phyloP scores from a whole-genome alignment of 2,888 invertebrate genomes.

The Eilema sororculum region DNA sequence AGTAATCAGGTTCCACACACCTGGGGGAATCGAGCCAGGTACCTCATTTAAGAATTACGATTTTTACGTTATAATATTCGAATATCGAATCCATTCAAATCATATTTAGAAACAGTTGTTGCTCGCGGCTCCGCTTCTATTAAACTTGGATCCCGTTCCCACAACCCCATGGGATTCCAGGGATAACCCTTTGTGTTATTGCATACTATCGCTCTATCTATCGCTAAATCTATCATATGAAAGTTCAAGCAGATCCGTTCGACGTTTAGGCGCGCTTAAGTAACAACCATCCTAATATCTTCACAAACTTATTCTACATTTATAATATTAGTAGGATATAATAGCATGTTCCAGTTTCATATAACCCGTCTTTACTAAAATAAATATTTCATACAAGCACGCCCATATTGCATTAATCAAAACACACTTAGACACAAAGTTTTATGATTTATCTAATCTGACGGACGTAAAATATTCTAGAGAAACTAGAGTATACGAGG shows the following conservation, averaged over 20 bases:
- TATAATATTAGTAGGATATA: too few relatives aligned
- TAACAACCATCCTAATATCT: too few relatives aligned
- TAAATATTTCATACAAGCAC: neutral
- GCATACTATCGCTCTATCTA: too few relatives aligned
- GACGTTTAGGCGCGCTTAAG: too few relatives aligned
- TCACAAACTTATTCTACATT: too few relatives aligned
- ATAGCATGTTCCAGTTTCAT: neutral
- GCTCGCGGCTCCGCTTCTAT: too few relatives aligned
- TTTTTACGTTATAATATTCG: neutral
- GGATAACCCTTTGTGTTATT: too few relatives aligned
- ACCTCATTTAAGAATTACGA: neutral
- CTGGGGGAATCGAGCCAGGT: neutral
- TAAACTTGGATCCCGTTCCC: too few relatives aligned
- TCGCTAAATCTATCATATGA: too few relatives aligned
- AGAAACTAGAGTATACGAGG: slow-evolving; percentile 27
- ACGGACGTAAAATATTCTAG: slow-evolving; percentile 35
- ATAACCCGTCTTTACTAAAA: neutral
- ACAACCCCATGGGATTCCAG: too few relatives aligned
- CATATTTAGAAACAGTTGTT: too few relatives aligned
- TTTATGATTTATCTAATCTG: slow-evolving; percentile 35
- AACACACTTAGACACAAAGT: slow-evolving; percentile 27
- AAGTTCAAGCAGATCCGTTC: too few relatives aligned
- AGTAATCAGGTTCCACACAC: neutral
- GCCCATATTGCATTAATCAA: neutral
- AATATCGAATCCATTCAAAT: neutral